Evolutionary conservation across 2,797 vertebrate genomes (phyloP).

Genomic region (Labroides dimidiatus): DNA sequence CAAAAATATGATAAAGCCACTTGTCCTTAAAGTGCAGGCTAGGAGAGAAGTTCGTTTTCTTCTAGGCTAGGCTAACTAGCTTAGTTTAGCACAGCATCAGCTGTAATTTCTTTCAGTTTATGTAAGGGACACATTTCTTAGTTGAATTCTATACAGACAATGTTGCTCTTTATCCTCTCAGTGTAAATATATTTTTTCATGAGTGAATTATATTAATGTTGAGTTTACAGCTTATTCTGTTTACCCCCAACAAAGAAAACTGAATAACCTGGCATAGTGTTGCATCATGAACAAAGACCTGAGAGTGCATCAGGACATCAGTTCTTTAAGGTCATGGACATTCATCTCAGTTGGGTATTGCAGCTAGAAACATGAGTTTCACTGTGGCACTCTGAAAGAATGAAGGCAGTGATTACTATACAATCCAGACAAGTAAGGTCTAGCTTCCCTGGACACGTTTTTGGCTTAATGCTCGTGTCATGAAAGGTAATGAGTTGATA

Average conservation of each 20-base stretch:
- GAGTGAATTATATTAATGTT: not conserved
- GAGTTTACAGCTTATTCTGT: not conserved
- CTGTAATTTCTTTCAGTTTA: no score
- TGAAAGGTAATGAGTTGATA: conserved; percentile 39
- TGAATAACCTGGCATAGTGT: not conserved
- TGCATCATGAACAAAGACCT: not conserved
- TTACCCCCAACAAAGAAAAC: not conserved
- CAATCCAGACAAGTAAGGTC: conserved; percentile 21
- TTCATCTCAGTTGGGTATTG: conserved; percentile 30
- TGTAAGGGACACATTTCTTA: not conserved
- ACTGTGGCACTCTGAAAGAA: conserved; percentile 34
- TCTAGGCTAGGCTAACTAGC: no score
- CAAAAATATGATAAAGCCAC: no score
- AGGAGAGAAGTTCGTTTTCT: no score
- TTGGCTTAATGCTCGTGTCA: conserved; percentile 21
- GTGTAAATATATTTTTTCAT: not conserved
- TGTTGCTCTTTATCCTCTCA: not conserved
- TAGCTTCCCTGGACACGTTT: conserved; percentile 30
- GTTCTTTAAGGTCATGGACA: conserved; percentile 32
- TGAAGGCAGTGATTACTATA: conserved; percentile 38
- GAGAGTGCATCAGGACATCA: conserved; percentile 23
- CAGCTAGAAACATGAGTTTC: conserved; percentile 31
- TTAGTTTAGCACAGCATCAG: no score
- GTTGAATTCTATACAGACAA: not conserved
- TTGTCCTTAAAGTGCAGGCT: no score